phyloP scores from a whole-genome alignment of 2,888 invertebrate species.

The Cephus sareptanus region DNA sequence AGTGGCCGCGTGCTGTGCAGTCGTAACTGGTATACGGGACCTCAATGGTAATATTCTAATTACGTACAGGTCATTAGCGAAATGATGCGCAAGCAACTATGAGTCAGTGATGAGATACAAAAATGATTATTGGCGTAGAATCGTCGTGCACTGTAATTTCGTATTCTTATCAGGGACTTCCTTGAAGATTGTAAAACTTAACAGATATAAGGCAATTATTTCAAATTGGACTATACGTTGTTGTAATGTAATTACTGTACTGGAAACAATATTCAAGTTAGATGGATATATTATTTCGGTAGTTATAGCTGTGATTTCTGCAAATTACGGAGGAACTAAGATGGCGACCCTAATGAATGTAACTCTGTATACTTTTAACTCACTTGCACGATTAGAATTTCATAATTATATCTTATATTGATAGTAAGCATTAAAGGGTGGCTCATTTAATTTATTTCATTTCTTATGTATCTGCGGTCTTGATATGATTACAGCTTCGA shows the following conservation, averaged over 20 bases:
- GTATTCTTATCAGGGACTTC: neutral
- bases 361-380: neutral
- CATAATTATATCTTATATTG: neutral
- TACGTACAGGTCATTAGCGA: neutral
- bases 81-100: neutral
- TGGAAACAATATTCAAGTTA: neutral
- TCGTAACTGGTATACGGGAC: neutral
- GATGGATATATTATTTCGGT: neutral
- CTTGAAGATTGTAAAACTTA: neutral
- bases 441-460: neutral
- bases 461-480: neutral
- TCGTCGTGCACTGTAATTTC: neutral
- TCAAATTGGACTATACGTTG: neutral
- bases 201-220: neutral
- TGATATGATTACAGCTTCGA: neutral
- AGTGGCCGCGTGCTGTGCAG: neutral
- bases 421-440: neutral
- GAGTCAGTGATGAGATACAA: neutral
- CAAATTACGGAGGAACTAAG: neutral
- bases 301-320: neutral
- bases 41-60: neutral
- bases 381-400: neutral
- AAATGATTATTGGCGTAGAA: neutral
- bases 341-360: neutral
- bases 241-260: neutral